These are phyloP conservation scores for Oreonectes daqikongensis DNA, from an alignment of 2,797 vertebrate genomes.

Conservation along the genomic window DNA sequence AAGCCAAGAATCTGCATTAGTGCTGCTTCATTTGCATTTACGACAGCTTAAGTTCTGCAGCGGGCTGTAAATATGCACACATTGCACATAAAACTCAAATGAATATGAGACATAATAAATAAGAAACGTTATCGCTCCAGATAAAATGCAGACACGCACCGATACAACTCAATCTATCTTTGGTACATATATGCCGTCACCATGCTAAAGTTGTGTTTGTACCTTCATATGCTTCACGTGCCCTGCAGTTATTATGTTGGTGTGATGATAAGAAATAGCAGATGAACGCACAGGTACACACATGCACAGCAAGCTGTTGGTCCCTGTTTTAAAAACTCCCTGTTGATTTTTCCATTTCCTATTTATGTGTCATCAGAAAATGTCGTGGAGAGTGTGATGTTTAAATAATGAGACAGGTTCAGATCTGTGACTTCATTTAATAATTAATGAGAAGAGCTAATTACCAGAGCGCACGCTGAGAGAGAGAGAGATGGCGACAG, in stretches of 20 bases:
- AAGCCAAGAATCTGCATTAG: slow-evolving; percentile 22
- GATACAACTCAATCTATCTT: slow-evolving; percentile 23
- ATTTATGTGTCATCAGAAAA: slow-evolving; percentile 54
- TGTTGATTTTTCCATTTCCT: slow-evolving; percentile 43
- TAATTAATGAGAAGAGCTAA: slow-evolving; percentile 60
- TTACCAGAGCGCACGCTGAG: slow-evolving; percentile 41
- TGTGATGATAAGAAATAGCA: background rate
- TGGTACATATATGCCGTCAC: background rate
- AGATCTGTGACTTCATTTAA: slow-evolving; percentile 49
- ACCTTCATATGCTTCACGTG: slow-evolving; percentile 9
- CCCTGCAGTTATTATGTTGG: slow-evolving; percentile 14
- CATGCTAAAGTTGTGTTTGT: slow-evolving; percentile 7
- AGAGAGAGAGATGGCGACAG: slow-evolving; percentile 3
- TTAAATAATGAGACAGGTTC: slow-evolving; percentile 58
- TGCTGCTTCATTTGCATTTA: slow-evolving; percentile 32
- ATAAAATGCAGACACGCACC: background rate
- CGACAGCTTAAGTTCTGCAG: slow-evolving; percentile 33
- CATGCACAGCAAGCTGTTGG: background rate
- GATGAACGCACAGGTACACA: background rate
- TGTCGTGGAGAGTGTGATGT: slow-evolving; percentile 46
- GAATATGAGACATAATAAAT: slow-evolving; percentile 34
- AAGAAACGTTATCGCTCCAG: slow-evolving; percentile 22
- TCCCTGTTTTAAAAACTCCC: slow-evolving; percentile 31
- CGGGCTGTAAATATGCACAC: slow-evolving; percentile 33
- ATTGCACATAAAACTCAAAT: slow-evolving; percentile 24